Conservation (phyloP, 2,797 vertebrate species). For the Tiaroga cobitis region DNA sequence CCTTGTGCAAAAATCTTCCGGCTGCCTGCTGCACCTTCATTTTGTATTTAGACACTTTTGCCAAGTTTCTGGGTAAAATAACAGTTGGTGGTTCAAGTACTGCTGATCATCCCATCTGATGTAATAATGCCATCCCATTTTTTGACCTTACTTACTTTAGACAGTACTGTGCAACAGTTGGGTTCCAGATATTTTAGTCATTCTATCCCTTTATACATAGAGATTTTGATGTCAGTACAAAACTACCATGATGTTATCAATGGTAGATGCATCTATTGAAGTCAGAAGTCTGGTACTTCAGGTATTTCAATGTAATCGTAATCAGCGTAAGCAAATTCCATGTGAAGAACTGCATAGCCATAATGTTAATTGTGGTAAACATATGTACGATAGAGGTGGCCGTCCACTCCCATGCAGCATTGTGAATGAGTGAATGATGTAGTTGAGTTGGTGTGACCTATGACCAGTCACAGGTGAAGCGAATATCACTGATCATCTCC, state of each 20-base stretch:
- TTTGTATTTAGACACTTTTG: slow-evolving; percentile 21
- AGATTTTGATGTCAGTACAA: background rate
- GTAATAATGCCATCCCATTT: slow-evolving; percentile 16
- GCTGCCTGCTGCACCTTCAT: background rate
- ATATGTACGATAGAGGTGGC: background rate
- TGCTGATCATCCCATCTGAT: slow-evolving; percentile 25
- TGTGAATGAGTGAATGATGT: too few species aligned
- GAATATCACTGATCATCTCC: too few species aligned
- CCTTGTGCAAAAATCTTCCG: background rate
- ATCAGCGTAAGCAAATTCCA: background rate
- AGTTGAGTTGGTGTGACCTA: too few species aligned
- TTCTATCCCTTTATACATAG: background rate
- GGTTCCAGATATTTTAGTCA: background rate
- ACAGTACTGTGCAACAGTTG: background rate
- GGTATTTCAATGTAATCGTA: background rate
- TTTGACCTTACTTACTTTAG: background rate
- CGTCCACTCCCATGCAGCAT: too few species aligned
- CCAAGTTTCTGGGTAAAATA: slow-evolving; percentile 24
- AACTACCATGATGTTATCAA: background rate
- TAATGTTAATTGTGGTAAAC: background rate
- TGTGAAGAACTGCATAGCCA: background rate
- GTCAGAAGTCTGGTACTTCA: background rate
- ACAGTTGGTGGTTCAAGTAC: slow-evolving; percentile 29
- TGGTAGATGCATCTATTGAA: background rate
- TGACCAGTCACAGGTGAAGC: too few species aligned